These are phyloP conservation scores for Hyposoter dolosus DNA, from an alignment of 2,888 invertebrate genomes.

Conservation along the genomic window DNA sequence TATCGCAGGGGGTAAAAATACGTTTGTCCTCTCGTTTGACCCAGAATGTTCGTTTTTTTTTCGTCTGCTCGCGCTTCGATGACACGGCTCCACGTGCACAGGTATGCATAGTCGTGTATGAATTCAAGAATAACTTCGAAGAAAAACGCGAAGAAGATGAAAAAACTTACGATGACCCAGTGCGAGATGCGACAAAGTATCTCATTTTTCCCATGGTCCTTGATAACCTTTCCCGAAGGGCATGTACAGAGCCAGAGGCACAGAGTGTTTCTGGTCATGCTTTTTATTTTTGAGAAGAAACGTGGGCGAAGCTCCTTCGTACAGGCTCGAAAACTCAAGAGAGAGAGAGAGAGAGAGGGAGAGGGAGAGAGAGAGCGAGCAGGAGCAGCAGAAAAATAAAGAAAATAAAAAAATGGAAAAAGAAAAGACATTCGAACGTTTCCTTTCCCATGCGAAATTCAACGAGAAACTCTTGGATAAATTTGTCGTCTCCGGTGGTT, in stretches of 20 bases:
- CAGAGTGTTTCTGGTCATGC: slow-evolving; percentile 11
- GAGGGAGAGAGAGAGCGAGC: neutral
- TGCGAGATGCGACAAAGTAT: neutral
- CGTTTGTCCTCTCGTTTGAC: no score
- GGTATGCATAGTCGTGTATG: no score
- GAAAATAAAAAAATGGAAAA: neutral
- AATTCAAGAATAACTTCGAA: neutral
- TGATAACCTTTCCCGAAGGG: slow-evolving; percentile 39
- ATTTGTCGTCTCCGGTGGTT: slow-evolving; percentile 12
- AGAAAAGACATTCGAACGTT: slow-evolving; percentile 58
- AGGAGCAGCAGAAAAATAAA: slow-evolving; percentile 4
- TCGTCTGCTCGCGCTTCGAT: neutral
- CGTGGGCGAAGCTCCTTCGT: slow-evolving; percentile 17
- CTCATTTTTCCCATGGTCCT: slow-evolving; percentile 41
- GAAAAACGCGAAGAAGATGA: neutral
- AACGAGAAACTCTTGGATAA: slow-evolving; percentile 22
- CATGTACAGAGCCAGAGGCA: neutral
- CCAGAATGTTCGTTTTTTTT: slow-evolving; percentile 36
- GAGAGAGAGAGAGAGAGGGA: no score
- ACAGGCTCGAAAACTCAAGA: neutral
- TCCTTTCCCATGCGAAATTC: slow-evolving; percentile 45
- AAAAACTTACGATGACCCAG: slow-evolving; percentile 45
- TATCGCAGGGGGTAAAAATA: no score
- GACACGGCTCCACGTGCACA: no score
- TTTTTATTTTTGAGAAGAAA: slow-evolving; percentile 58